Conservation (phyloP, 2,113 vertebrate genomes). For the Cynoglossus semilaevis region DNA sequence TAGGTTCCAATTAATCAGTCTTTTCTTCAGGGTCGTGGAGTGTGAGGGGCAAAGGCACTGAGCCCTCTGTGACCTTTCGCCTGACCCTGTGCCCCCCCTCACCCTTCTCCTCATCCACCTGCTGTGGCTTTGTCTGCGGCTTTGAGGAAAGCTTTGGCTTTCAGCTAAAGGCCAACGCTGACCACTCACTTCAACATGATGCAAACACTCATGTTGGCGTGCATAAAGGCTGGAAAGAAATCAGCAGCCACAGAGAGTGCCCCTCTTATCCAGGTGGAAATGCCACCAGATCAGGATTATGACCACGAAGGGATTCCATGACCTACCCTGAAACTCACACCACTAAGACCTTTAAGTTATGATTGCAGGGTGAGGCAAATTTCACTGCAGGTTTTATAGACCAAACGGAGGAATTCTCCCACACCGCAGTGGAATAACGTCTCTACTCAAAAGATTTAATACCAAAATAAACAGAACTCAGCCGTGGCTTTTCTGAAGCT, state of each 20-base stretch:
- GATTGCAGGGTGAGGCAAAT: constrained; percentile 54
- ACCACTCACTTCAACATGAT: constrained; percentile 55
- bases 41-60: constrained; percentile 57
- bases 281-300: constrained; percentile 40
- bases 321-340: constrained; percentile 29
- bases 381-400: constrained; percentile 52
- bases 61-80: constrained; percentile 41
- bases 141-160: constrained; percentile 65
- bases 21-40: constrained; percentile 62
- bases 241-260: constrained; percentile 31
- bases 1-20: constrained; percentile 66
- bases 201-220: constrained; percentile 47
- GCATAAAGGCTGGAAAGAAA: constrained; percentile 51
- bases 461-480: constrained; percentile 51
- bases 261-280: constrained; percentile 46
- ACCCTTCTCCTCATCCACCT: constrained; percentile 64
- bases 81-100: constrained; percentile 19
- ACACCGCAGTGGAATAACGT: constrained; percentile 44
- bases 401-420: constrained; percentile 42
- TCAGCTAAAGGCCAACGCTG: constrained; percentile 54
- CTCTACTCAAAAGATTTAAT: constrained; percentile 35
- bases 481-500: constrained; percentile 8
- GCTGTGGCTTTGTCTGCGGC: constrained; percentile 72
- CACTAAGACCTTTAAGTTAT: constrained; percentile 41
- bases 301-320: constrained; percentile 40